Percentiles rank a stretch among this genome's conserved stretches.
These are phyloP conservation scores for Ectobius pallidus DNA, from an alignment of 2,888 invertebrate species.

Conservation along the genomic window DNA sequence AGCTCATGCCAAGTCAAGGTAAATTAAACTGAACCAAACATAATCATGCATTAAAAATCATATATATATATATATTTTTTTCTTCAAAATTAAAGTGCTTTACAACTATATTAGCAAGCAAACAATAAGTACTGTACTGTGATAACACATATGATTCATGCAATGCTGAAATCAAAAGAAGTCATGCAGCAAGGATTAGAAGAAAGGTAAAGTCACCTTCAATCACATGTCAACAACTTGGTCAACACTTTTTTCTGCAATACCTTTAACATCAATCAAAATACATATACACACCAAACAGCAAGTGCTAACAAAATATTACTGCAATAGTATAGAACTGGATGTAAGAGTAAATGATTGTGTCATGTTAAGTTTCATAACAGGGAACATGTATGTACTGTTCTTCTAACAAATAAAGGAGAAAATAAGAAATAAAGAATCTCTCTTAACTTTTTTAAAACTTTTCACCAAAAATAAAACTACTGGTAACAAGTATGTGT, in stretches of 20 bases:
- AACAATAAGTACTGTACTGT: background rate
- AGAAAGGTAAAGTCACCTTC: conserved; percentile 29
- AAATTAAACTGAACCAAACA: conserved; percentile 7
- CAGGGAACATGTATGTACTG: too few species aligned
- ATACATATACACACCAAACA: conserved; percentile 8
- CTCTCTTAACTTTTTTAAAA: too few species aligned
- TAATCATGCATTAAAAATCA: conserved; percentile 6
- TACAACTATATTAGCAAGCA: conserved; percentile 21
- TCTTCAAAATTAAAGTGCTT: conserved; percentile 13
- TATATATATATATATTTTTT: too few species aligned
- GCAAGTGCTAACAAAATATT: background rate
- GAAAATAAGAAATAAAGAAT: too few species aligned
- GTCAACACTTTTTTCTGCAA: conserved; percentile 27
- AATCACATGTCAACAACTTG: conserved; percentile 30
- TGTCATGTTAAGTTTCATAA: too few species aligned
- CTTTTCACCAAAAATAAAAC: too few species aligned
- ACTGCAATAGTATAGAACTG: too few species aligned
- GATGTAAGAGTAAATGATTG: too few species aligned
- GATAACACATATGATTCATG: background rate
- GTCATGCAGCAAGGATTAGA: conserved; percentile 29
- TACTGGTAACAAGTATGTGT: too few species aligned
- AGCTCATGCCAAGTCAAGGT: background rate
- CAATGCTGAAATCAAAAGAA: background rate
- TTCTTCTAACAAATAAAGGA: too few species aligned
- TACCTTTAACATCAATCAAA: conserved; percentile 24